Base-by-base conservation (phyloP, 2,113 vertebrate species). In the Lepisosteus oculatus region DNA sequence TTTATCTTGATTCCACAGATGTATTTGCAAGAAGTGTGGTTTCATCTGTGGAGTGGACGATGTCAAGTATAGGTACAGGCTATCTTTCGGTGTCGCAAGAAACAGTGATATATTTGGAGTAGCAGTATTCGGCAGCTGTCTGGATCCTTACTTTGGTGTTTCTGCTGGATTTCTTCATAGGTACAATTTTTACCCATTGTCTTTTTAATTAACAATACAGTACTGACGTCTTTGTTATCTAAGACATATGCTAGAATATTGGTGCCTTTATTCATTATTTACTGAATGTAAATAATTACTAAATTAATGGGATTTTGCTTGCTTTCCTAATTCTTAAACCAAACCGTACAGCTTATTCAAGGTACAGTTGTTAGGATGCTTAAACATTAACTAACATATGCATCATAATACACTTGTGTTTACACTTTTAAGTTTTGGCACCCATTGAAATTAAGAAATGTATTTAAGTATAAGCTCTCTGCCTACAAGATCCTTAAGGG, bases 101-200 rank as follows among this genome's bases (percentile, higher is more conserved):
- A 83, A 83, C 61, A 73, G 13, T 43, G 82, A 83, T 76, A 61
- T 94, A 65, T 86, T 85, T 84, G 67, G 76, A 17, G 73, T 94
- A 72, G 92, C 91, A 0, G 84, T 93, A 54, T 94, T 94, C 81
- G 93, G 93, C 78, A 90, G 84, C 72, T 92, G 91, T 75, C 87
- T 94, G 66, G 90, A 94, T 80, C 72, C 80, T 9, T 90, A 88
- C 76, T 94, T 94, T 78, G 93, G 93, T 69, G 65, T 88, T 70
- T 86, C 88, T 0, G 92, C 93, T 51, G 80, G 74, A 73, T 79
- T 57, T 72, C 82, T 94, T 64, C 84, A 87, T 59, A 92, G 88
- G 93, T 94, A 83, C 83, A 79, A 62, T 43, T 45, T 12, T 61
- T 4, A 13, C 61, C 8, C 47, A 5, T 2, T 6, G 4, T n/a